Evolutionary conservation across 2,113 vertebrate genomes (phyloP).

Genomic region (Pungitius pungitius): DNA sequence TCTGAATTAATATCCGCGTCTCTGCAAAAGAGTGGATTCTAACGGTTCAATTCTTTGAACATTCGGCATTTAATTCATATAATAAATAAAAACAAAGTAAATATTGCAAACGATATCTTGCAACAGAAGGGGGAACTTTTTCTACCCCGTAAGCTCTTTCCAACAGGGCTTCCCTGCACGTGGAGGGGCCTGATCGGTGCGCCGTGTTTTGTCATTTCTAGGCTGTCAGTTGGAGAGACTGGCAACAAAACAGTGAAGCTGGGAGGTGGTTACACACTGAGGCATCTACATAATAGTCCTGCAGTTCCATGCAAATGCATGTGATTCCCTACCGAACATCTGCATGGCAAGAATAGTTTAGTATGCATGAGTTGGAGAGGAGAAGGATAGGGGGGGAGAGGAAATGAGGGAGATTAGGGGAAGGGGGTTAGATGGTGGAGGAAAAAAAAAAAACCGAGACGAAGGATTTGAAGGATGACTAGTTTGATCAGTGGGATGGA

Average conservation of each 20-base stretch:
- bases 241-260: conserved; percentile 41
- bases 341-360: conserved; percentile 77
- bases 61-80: neutral
- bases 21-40: neutral
- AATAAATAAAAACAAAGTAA: neutral
- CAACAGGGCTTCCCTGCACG: conserved; percentile 1
- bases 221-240: conserved; percentile 22
- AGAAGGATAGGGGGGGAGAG: conserved; percentile 16
- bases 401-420: conserved; percentile 20
- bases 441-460: conserved; percentile 42
- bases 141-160: neutral
- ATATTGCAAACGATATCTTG: neutral
- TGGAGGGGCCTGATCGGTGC: conserved; percentile 41
- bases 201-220: conserved; percentile 40
- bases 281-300: conserved; percentile 78
- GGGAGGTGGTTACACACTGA: conserved; percentile 51
- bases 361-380: conserved; percentile 70
- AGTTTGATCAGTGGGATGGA: conserved; percentile 52
- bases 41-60: neutral
- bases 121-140: neutral
- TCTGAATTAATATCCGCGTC: neutral
- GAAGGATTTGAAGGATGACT: conserved; percentile 51
- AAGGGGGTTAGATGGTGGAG: conserved; percentile 16
- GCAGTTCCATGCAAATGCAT: conserved; percentile 78
- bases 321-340: conserved; percentile 73